These are phyloP conservation scores for Prenolepis imparis DNA, from an alignment of 2,888 invertebrate species.

Conservation along the genomic window DNA sequence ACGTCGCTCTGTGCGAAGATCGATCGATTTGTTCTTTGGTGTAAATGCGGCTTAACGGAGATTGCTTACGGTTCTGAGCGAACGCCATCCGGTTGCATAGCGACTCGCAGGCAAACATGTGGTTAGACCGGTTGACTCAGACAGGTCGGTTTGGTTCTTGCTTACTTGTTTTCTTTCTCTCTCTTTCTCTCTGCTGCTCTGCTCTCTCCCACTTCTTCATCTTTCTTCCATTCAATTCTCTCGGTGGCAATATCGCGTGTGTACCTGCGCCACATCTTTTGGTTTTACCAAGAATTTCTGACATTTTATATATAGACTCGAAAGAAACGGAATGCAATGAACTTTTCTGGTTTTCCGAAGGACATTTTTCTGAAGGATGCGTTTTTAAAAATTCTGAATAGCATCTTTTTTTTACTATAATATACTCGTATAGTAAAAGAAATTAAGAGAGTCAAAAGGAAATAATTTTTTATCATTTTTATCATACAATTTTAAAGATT, in stretches of 20 bases:
- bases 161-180: conserved; percentile 51
- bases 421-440: background rate
- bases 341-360: background rate
- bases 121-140: conserved; percentile 83
- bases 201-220: conserved; percentile 17
- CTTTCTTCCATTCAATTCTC: conserved; percentile 26
- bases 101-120: conserved; percentile 81
- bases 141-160: conserved; percentile 75
- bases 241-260: conserved; percentile 46
- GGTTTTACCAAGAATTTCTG: conserved; percentile 16
- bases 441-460: background rate
- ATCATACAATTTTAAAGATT: conserved; percentile 7
- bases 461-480: background rate
- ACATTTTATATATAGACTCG: conserved; percentile 28
- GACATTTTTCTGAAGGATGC: conserved; percentile 1
- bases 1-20: conserved; percentile 54
- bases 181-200: conserved; percentile 44
- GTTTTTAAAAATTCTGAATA: background rate
- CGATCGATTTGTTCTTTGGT: conserved; percentile 76
- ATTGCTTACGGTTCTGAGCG: conserved; percentile 77
- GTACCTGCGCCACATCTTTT: conserved; percentile 32
- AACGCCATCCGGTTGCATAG: conserved; percentile 77
- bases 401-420: background rate
- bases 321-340: conserved; percentile 8
- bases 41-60: conserved; percentile 79